phyloP scores from a whole-genome alignment of 1,140 invertebrate genomes.

The Agrypnia vestita region DNA sequence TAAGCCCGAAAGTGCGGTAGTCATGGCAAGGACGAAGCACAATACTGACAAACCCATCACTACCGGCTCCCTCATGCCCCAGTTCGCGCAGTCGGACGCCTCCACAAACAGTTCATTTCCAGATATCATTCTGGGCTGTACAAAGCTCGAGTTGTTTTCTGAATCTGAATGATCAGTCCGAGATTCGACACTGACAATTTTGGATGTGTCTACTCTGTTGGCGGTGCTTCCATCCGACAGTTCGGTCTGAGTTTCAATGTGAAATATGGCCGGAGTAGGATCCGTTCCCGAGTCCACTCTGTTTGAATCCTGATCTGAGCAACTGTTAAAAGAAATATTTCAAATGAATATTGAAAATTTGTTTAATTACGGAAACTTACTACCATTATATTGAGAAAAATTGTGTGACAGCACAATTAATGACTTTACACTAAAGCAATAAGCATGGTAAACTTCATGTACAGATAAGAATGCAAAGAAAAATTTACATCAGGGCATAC shows the following conservation, averaged over 20 bases:
- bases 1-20: background rate
- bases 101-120: background rate
- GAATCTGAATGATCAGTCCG: background rate
- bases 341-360: too few relatives aligned
- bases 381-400: too few relatives aligned
- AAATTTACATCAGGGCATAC: too few relatives aligned
- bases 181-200: background rate
- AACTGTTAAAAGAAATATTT: background rate
- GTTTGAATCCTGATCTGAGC: background rate
- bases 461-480: too few relatives aligned
- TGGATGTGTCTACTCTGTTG: background rate
- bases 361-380: too few relatives aligned
- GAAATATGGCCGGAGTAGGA: background rate
- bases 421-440: too few relatives aligned
- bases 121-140: background rate
- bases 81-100: conserved; percentile 2
- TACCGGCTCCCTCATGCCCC: background rate
- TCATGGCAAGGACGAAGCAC: background rate
- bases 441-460: too few relatives aligned
- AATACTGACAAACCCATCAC: background rate
- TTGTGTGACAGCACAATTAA: too few relatives aligned
- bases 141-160: background rate
- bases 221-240: background rate
- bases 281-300: background rate
- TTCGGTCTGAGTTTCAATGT: background rate